Base-by-base conservation (phyloP, 1,140 invertebrate genomes). In the Hypsibius dujardini region DNA sequence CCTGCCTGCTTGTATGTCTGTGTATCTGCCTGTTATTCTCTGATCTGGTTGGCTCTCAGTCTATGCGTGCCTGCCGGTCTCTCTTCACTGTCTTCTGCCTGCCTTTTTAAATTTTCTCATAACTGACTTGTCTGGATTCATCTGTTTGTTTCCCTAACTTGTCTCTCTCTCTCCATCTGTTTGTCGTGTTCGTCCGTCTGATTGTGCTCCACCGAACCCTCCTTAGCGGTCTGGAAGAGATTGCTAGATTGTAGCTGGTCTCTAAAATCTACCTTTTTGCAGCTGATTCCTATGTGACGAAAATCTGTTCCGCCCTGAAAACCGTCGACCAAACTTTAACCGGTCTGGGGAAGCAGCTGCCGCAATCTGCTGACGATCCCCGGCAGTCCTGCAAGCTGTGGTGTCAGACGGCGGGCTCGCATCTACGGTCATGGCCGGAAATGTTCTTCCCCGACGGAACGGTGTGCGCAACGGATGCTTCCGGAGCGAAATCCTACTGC, bases 361-460 rank as follows among this genome's bases (percentile, higher is more conserved):
- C 62, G 3, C 42, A 67, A 15, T 67, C 62, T 12, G 7, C 62
- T 12, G 12, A 12, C 62, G 62, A 67, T 67, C 12, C 12, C 3
- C 62, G 42, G 42, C 62, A 67, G 42, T 67, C 62, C 12, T 67
- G 62, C 42, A 67, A 67, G 42, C 42, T 67, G 62, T 67, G 62
- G 62, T 67, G 62, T 45, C 12, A 67, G 62, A 67, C 3, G 42
- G 62, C 12, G 42, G 7, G 3, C 62, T 15, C 62, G 3, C 28
- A 28, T 28, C 42, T 67, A 42, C 62, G 42, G 62, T 67, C 62
- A 12, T 67, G 62, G 62, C 62, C 62, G 62, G 62, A 67, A 12
- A 67, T 67, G 62, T 67, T 15, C 62, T 67, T 67, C 42, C 62
- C 62, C 42, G 62, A 67, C 45, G 62, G 62, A 67, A 67, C 62